phyloP scores from a whole-genome alignment of 2,888 invertebrate species.

The Polydrusus cervinus region DNA sequence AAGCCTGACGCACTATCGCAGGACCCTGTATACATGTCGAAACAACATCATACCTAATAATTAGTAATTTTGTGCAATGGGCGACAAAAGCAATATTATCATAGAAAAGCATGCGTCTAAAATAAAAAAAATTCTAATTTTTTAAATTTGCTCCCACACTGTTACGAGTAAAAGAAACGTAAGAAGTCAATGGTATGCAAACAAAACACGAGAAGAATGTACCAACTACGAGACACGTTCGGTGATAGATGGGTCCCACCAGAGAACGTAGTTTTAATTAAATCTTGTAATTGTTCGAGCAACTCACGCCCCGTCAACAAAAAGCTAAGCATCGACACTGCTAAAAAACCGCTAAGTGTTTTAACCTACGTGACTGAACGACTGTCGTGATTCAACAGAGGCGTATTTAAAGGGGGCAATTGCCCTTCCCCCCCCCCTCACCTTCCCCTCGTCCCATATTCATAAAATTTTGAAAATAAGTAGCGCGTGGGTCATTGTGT shows the following conservation, averaged over 20 bases:
- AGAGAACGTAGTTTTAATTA: slow-evolving; percentile 72
- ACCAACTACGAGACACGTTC: slow-evolving; percentile 67
- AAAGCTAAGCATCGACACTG: slow-evolving; percentile 62
- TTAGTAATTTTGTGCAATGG: too few relatives aligned
- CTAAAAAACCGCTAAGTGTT: slow-evolving; percentile 71
- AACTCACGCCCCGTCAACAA: slow-evolving; percentile 67
- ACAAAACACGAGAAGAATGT: slow-evolving; percentile 69
- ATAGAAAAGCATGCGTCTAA: too few relatives aligned
- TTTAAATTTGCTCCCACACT: slow-evolving; percentile 26
- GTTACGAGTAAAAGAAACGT: slow-evolving; percentile 44
- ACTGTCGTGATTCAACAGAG: slow-evolving; percentile 68
- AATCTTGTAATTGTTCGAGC: slow-evolving; percentile 72
- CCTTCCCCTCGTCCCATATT: too few relatives aligned
- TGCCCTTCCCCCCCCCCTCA: too few relatives aligned
- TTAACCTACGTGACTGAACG: slow-evolving; percentile 69
- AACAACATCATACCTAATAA: too few relatives aligned
- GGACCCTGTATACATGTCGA: too few relatives aligned
- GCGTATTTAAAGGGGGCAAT: too few relatives aligned
- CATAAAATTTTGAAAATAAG: too few relatives aligned
- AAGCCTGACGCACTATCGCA: too few relatives aligned
- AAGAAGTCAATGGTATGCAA: slow-evolving; percentile 64
- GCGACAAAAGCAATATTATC: too few relatives aligned
- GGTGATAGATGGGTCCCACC: slow-evolving; percentile 72
- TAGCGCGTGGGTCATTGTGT: too few relatives aligned
- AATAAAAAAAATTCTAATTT: too few relatives aligned